Evolutionary conservation across 2,113 vertebrate genomes (phyloP).

Genomic region (Cynocephalus volans): DNA sequence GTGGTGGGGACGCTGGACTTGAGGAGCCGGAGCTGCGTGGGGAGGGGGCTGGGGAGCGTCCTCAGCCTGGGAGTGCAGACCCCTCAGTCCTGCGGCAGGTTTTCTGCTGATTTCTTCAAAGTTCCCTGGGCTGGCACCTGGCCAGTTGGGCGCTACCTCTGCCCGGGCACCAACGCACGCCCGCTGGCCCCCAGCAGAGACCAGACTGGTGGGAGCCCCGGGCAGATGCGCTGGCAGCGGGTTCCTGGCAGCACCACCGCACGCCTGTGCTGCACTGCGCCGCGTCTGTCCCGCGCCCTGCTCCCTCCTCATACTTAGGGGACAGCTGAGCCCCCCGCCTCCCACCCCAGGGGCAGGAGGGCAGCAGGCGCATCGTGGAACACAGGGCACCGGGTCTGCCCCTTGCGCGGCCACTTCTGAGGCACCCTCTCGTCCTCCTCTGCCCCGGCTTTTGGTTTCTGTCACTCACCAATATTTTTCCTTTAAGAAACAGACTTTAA

Average conservation of each 20-base stretch:
- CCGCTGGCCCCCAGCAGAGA: accelerated
- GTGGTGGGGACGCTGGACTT: too few species aligned
- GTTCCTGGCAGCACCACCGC: background rate
- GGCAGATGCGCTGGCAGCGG: background rate
- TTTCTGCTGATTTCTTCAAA: background rate
- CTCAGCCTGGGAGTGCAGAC: accelerated
- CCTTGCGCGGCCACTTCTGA: background rate
- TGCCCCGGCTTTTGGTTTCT: background rate
- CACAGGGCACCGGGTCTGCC: background rate
- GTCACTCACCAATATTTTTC: background rate
- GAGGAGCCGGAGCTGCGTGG: too few species aligned
- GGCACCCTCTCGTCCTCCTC: accelerated
- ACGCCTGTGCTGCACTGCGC: slow-evolving; percentile 57
- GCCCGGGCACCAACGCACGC: background rate
- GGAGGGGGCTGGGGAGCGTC: background rate
- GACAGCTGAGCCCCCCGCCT: too few species aligned
- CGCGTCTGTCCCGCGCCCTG: accelerated
- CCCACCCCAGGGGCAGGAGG: background rate
- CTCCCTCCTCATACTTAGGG: background rate
- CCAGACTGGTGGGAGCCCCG: background rate
- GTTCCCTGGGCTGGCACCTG: background rate
- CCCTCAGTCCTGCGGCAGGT: background rate
- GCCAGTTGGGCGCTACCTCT: accelerated
- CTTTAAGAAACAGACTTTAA: background rate
- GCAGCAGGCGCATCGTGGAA: background rate